These are phyloP conservation scores for Periophthalmodon schlosseri DNA, from an alignment of 2,113 vertebrate species.

Conservation along the genomic window DNA sequence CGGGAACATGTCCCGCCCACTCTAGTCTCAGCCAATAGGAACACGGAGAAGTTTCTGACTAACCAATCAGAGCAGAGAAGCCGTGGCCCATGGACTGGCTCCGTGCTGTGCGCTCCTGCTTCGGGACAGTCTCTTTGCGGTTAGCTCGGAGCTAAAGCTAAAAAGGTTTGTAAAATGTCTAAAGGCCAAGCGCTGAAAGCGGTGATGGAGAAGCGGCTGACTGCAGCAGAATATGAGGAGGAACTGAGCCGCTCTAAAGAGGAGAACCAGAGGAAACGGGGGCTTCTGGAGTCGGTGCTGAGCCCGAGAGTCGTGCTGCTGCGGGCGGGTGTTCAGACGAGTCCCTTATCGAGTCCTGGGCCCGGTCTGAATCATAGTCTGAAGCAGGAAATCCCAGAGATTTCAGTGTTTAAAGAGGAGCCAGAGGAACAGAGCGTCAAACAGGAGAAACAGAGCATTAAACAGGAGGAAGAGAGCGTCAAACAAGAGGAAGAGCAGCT, in stretches of 20 bases:
- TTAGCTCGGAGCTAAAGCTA: not conserved
- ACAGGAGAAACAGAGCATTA: not conserved
- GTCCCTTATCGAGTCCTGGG: too few species aligned
- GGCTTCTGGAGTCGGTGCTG: too few species aligned
- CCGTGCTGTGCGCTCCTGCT: not conserved
- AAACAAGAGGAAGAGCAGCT: not conserved
- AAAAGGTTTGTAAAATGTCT: not conserved
- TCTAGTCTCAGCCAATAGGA: constrained; percentile 35
- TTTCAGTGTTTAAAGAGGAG: not conserved
- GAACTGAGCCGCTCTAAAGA: not conserved
- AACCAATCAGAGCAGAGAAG: not conserved
- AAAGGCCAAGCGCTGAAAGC: not conserved
- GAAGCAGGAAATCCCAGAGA: not conserved
- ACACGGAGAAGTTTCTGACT: not conserved
- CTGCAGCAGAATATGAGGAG: not conserved
- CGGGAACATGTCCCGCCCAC: constrained; percentile 23
- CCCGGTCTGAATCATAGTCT: not conserved
- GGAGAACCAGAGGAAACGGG: not conserved
- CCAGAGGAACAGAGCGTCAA: not conserved
- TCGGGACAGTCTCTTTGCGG: not conserved
- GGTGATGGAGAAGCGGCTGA: not conserved
- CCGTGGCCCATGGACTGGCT: not conserved
- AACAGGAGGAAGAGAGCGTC: not conserved
- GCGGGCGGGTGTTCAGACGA: too few species aligned
- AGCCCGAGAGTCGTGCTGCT: too few species aligned